Base-by-base conservation (phyloP, 2,888 invertebrate species). In the Copidosoma aretas region DNA sequence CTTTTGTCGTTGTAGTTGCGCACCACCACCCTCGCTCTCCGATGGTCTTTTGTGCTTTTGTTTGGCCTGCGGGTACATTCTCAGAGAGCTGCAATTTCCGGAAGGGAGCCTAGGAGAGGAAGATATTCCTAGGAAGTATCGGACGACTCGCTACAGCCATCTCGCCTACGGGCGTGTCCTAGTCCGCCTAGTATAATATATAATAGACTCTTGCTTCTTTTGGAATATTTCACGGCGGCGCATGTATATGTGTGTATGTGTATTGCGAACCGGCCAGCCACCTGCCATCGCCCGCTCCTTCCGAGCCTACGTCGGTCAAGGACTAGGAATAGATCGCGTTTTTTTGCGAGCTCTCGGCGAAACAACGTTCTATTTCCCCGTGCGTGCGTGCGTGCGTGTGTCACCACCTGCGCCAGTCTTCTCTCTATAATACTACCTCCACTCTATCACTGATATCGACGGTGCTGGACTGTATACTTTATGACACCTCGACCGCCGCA, bases 331-430 rank as follows among this genome's bases (percentile, higher is more conserved):
- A 78, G 78, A 73, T 74, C 71, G 63, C 58, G 15, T n/a, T 39
- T 5, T 1, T 21, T 19, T 54, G 72, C 69, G 65, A 58, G 71
- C 64, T 66, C 66, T 53, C 62, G 71, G 70, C 76, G 77, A 80
- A 80, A 32, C 8, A n/a, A n/a, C n/a, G n/a, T n/a, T 80, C 78
- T 74, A 76, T 79, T 77, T 77, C 76, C 77, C 78, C 73, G 75
- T 49, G 59, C 62, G 43, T 57, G 63, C 70, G 76, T 77, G 80
- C 32, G 32, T 32, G 32, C 32, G 32, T 32, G 32, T 32, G 32
- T 32, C 32, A 32, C 65, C 32, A 32, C 65, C 62, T 66, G 69
- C 62, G 60, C 19, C 39, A 24, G 25, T 17, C 57, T 54, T 41
- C 60, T 56, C 52, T 53, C 53, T 65, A 70, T 70, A 70, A 62